phyloP scores from a whole-genome alignment of 2,113 vertebrate genomes.

The Podarcis raffonei region DNA sequence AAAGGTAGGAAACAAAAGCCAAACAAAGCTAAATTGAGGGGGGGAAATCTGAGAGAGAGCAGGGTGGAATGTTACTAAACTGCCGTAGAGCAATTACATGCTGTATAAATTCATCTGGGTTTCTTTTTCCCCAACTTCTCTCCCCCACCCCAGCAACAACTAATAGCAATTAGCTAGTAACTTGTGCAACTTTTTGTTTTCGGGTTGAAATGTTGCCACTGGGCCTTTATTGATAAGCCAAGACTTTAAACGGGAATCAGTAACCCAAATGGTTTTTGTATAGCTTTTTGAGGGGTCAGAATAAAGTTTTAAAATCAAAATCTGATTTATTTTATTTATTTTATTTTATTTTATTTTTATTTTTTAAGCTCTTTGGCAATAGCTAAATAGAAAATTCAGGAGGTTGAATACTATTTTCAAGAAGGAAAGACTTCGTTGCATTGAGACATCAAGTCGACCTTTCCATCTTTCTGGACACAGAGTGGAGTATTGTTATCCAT shows the following conservation, averaged over 20 bases:
- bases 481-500: constrained; percentile 43
- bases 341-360: not conserved
- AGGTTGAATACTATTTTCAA: constrained; percentile 53
- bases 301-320: not conserved
- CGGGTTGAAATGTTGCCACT: constrained; percentile 44
- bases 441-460: constrained; percentile 58
- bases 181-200: constrained; percentile 19
- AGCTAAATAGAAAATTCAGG: constrained; percentile 26
- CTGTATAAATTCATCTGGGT: constrained; percentile 45
- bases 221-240: constrained; percentile 62
- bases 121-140: constrained; percentile 7
- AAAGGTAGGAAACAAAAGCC: constrained; percentile 80
- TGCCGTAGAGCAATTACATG: constrained; percentile 65
- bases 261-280: not conserved
- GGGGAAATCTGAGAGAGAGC: constrained; percentile 41
- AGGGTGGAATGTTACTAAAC: constrained; percentile 60
- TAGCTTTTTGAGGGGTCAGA: not conserved
- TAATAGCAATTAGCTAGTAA: constrained; percentile 49
- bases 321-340: not conserved
- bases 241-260: constrained; percentile 43
- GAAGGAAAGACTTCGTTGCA: constrained; percentile 27
- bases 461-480: constrained; percentile 50
- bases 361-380: constrained; percentile 12
- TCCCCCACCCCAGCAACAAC: constrained; percentile 46
- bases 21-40: not conserved